Evolutionary conservation across 2,113 vertebrate genomes (phyloP), one percentile per base, ranked within the genome.

Genomic region (Rhinopithecus roxellana): DNA sequence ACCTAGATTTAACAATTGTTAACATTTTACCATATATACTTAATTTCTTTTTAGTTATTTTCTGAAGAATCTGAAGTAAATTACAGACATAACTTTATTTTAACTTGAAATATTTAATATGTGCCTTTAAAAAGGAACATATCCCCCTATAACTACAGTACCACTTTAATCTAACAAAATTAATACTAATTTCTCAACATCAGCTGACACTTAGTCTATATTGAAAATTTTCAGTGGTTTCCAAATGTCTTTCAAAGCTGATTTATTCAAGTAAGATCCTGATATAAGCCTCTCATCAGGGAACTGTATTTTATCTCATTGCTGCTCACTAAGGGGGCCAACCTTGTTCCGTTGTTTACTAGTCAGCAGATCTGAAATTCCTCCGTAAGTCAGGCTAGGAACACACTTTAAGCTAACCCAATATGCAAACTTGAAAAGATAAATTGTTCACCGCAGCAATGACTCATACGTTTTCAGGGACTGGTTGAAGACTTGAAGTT

Each of bases 161-260:
- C 20, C 57, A 50, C 72, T 96, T 85, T 95, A 72, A 72, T 69
- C 80, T 92, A 74, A 79, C 23, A 94, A 72, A 83, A 72, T 59
- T 69, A 75, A n/a, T 90, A 80, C 52, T 52, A 38, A 74, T 82
- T 89, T 79, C 27, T n/a, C 2, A 64, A 4, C 23, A 32, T 81
- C 16, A 95, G n/a, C 55, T 72, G 88, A 48, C n/a, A 35, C 25
- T n/a, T 80, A 85, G 6, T 18, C 43, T 25, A 4, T n/a, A n/a
- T 64, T 59, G 13, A 18, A 40, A 78, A 25, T 82, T 70, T 59
- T 27, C n/a, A 40, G 6, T 61, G 32, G 17, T 70, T 95, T 90
- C 45, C 81, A 87, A 48, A 57, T 52, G 32, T 43, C 55, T 88
- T 84, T 69, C 40, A 20, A 57, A 80, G 8, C 32, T 57, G 48